Evolutionary conservation across 2,888 invertebrate genomes (phyloP), one percentile per base, ranked within the genome.

Genomic region (Nephrotoma guestfalica): DNA sequence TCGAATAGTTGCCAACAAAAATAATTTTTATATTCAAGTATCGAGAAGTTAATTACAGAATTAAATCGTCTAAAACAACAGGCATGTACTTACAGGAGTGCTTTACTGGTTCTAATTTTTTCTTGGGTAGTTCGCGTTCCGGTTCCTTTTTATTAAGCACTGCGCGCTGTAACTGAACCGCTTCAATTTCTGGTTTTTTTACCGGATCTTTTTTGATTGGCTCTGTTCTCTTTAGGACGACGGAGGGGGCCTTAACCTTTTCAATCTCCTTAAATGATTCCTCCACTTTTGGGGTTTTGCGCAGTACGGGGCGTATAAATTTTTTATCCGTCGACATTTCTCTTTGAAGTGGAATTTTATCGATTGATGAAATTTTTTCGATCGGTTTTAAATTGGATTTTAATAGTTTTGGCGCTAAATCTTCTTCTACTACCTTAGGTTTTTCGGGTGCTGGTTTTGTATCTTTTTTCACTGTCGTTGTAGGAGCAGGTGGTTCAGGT

Each of bases 241-340:
- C 41, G 2, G 45, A 5, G 6, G 43, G 41, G 4, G 43, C 85
- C 43, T 85, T 85, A 15, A 43, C 43, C 15, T 84, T 84, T 85
- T 85, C 85, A 7, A 15, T 15, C 43, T 85, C 85, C 88, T 91
- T 91, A 83, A 90, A 88, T 13, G 88, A 86, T 87, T 91, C 91
- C 88, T 91, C 91, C 86, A 91, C 89, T 89, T 90, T 91, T 88
- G 91, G 89, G 88, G 91, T 90, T 89, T 91, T 91, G 88, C 90
- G 91, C 86, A 91, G 89, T 42, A 89, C 90, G 30, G 91, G 91
- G 3, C 91, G 89, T 57, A 91, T 43, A 85, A 85, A 85, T 43
- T 85, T 85, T 11, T 43, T 43, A 18, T 41, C 42, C 5, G 84
- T 30, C 83, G 86, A 41, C 30, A 85, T 43, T 41, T 43, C 57